phyloP scores from a whole-genome alignment of 1,140 invertebrate species.

The Helicoverpa zea region DNA sequence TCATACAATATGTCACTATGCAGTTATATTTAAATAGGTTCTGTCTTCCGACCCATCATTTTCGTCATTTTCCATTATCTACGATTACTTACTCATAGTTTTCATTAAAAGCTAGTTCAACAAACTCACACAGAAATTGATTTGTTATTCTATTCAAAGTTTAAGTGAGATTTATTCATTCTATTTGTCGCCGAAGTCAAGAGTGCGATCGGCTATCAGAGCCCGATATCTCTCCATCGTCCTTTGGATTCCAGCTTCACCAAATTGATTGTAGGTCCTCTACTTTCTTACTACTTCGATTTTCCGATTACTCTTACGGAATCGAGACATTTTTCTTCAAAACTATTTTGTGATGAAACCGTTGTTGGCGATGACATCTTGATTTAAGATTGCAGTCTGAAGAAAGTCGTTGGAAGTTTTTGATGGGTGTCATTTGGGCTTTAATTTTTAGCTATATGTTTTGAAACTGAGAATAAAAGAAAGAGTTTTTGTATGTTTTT shows the following conservation, averaged over 20 bases:
- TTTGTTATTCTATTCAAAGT: conserved; percentile 39
- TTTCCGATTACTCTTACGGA: conserved; percentile 46
- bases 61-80: too few species aligned
- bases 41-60: too few species aligned
- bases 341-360: conserved; percentile 7
- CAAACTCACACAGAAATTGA: conserved; percentile 23
- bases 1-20: too few species aligned
- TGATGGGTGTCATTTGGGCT: neutral
- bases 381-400: neutral
- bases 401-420: neutral
- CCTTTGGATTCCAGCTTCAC: conserved; percentile 47
- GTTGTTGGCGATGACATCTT: neutral
- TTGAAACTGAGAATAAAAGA: too few species aligned
- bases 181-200: conserved; percentile 45
- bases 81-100: too few species aligned
- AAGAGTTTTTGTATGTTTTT: too few species aligned
- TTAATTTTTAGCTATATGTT: neutral
- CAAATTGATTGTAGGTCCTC: conserved; percentile 38
- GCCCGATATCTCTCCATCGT: conserved; percentile 49
- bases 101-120: too few species aligned
- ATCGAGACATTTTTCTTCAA: conserved; percentile 29
- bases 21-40: too few species aligned
- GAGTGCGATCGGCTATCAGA: conserved; percentile 37
- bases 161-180: conserved; percentile 43
- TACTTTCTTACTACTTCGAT: conserved; percentile 41